These are phyloP conservation scores for Leucophenga montana DNA, from an alignment of 2,888 invertebrate species.

Conservation along the genomic window DNA sequence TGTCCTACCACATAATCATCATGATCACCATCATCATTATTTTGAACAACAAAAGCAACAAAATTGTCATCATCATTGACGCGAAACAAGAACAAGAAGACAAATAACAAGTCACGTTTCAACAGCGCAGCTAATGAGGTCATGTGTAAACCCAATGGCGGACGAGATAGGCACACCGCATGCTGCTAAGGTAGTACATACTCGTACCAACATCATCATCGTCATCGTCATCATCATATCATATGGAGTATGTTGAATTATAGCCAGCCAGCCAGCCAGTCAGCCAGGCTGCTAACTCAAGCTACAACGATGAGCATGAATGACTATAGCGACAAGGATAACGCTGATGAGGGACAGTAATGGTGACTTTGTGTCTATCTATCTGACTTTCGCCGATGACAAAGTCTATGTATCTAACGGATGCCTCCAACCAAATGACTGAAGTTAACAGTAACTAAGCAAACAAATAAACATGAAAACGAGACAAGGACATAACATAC, in stretches of 20 bases:
- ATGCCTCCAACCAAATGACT: constrained; percentile 45
- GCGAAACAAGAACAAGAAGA: constrained; percentile 53
- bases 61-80: constrained; percentile 29
- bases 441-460: constrained; percentile 63
- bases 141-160: constrained; percentile 65
- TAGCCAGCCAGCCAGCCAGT: background rate
- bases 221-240: background rate
- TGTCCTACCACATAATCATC: background rate
- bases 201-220: background rate
- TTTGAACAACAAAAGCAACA: background rate
- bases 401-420: background rate
- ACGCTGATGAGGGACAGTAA: background rate
- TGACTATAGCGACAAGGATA: constrained; percentile 28
- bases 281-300: too few relatives aligned
- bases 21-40: constrained; percentile 3
- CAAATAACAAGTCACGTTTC: constrained; percentile 70
- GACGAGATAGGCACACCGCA: background rate
- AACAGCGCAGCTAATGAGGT: constrained; percentile 70
- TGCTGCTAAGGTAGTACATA: background rate
- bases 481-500: constrained; percentile 2
- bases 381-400: background rate
- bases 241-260: background rate
- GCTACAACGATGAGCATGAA: constrained; percentile 28
- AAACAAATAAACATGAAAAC: constrained; percentile 37
- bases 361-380: background rate